Base-by-base conservation (phyloP, 2,888 invertebrate genomes). In the Argyresthia goedartella region DNA sequence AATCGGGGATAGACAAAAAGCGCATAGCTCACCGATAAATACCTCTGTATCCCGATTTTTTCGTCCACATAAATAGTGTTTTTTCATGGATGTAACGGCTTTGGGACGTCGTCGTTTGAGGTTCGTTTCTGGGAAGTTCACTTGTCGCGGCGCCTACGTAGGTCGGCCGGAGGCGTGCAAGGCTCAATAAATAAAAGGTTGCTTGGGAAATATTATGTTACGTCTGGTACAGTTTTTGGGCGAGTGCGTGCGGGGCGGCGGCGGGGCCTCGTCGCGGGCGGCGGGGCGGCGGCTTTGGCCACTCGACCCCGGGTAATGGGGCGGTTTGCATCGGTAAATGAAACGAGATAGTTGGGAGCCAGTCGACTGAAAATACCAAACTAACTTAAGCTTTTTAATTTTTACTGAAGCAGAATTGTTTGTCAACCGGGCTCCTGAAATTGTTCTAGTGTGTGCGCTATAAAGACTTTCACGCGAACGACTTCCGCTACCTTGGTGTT, bases 151-250 rank as follows among this genome's bases (percentile, higher is more conserved):
- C 85, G 85, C 84, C 82, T 72, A 67, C 50, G 16, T 25, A 4
- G 57, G 65, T 60, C 59, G 67, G 51, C 25, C 11, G 10, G 35
- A 43, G 59, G 60, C 68, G 66, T 67, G 71, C 67, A 68, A 63
- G 72, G 64, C 70, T 77, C 76, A 80, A 84, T 86, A 85, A 84
- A 85, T 85, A 85, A 85, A 81, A 81, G 79, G 71, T 77, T 82
- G 75, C 76, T 77, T 73, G 81, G 82, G 77, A 82, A 82, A 85
- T 86, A 86, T 86, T 85, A 84, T 80, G 81, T 86, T 86, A 85
- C 86, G 76, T 76, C 70, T 73, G 63, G 70, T 13, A 42, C 13
- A 72, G 74, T 76, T 79, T 80, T 81, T 77, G 74, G 76, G 60
- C 63, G 66, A 72, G 64, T 67, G 74, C 69, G 67, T 72, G 74